phyloP scores from a whole-genome alignment of 2,113 vertebrate genomes.

The Corythoichthys intestinalis region DNA sequence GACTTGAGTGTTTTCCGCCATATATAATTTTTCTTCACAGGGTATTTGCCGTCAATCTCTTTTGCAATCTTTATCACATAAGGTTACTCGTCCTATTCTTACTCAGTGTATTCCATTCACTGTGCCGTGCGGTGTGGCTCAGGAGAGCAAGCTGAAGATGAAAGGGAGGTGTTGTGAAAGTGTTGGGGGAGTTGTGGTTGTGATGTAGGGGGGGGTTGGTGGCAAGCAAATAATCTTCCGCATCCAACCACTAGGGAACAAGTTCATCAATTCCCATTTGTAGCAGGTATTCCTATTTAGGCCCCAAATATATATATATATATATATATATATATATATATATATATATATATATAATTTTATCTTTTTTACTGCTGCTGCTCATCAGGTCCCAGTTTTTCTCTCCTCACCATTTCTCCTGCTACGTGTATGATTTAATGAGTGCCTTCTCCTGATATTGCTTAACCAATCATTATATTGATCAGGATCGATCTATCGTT shows the following conservation, averaged over 20 bases:
- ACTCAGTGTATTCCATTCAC: slow-evolving; percentile 38
- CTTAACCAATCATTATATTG: no score
- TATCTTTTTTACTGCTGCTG: slow-evolving; percentile 19
- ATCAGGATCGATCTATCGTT: no score
- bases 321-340: no score
- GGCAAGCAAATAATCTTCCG: slow-evolving; percentile 45
- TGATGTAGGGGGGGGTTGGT: neutral
- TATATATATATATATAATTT: slow-evolving; percentile 69
- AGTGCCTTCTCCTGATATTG: neutral
- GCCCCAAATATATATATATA: slow-evolving; percentile 73
- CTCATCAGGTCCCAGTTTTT: slow-evolving; percentile 11
- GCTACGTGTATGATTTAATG: slow-evolving; percentile 60
- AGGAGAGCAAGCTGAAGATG: slow-evolving; percentile 28
- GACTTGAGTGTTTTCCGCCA: no score
- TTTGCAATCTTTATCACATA: neutral
- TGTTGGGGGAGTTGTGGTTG: neutral
- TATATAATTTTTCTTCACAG: no score
- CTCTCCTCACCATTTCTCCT: slow-evolving; percentile 15
- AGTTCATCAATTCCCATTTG: slow-evolving; percentile 78
- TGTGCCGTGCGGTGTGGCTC: slow-evolving; percentile 52
- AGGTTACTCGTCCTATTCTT: neutral
- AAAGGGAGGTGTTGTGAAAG: neutral
- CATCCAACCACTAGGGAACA: slow-evolving; percentile 61
- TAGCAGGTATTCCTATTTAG: slow-evolving; percentile 74
- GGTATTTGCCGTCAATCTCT: neutral